Conservation (phyloP, 2,113 vertebrate species). For the Climacteris rufus region DNA sequence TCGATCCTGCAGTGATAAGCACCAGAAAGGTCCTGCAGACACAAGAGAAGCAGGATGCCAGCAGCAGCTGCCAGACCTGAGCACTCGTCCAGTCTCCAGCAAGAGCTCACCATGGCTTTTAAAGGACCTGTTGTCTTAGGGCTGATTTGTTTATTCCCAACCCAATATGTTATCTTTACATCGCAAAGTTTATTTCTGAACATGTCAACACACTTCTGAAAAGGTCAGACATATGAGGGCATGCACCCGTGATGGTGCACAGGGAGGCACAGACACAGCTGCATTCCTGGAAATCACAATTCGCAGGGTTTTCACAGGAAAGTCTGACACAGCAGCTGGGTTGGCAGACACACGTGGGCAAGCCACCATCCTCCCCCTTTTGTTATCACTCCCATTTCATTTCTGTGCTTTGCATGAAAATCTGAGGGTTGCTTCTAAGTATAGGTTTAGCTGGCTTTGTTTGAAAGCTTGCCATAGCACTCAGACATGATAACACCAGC, state of each 20-base stretch:
- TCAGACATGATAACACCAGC: conserved; percentile 14
- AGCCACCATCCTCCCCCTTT: neutral
- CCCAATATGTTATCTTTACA: conserved; percentile 58
- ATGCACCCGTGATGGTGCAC: neutral
- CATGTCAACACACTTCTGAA: conserved; percentile 71
- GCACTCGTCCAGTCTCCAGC: neutral
- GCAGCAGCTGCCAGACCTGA: neutral
- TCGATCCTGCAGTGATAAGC: neutral
- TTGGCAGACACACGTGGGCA: neutral
- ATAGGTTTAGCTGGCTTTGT: conserved; percentile 32
- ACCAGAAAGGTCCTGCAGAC: neutral
- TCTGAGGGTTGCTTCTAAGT: conserved; percentile 6
- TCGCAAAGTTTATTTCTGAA: conserved; percentile 71
- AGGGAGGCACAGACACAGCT: neutral
- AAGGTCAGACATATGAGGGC: conserved; percentile 70
- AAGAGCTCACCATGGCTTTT: neutral
- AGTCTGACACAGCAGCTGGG: neutral
- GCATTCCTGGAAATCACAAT: neutral
- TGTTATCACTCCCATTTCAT: neutral
- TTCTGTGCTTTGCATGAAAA: conserved; percentile 9
- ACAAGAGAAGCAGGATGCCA: neutral
- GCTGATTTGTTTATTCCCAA: conserved; percentile 42
- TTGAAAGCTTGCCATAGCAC: conserved; percentile 28
- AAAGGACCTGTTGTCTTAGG: conserved; percentile 37
- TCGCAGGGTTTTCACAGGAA: neutral